These are phyloP conservation scores for Centropus bengalensis DNA, from an alignment of 2,113 vertebrate species.

Conservation along the genomic window DNA sequence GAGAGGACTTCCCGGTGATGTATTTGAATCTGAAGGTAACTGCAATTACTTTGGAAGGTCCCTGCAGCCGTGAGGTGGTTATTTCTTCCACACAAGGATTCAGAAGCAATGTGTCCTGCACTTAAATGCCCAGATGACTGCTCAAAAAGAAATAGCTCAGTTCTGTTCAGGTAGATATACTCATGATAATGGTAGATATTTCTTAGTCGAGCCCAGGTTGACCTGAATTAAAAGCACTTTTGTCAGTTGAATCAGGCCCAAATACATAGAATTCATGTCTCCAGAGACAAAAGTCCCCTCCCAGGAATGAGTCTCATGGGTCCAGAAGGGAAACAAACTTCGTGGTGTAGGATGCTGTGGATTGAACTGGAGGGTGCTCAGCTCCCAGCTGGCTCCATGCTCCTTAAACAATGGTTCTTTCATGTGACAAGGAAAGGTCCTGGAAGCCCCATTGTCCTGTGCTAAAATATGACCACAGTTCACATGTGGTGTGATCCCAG, in stretches of 20 bases:
- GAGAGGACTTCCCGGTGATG: not conserved
- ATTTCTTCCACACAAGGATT: not conserved
- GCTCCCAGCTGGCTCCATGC: not conserved
- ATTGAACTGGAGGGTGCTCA: not conserved
- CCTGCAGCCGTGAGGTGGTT: not conserved
- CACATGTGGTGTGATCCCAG: not conserved
- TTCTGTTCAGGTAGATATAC: not conserved
- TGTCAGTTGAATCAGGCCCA: not conserved
- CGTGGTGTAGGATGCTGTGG: not conserved
- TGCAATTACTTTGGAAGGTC: not conserved
- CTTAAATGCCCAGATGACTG: not conserved
- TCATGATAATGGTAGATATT: not conserved
- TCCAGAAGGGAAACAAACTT: conserved; percentile 1
- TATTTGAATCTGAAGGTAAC: not conserved
- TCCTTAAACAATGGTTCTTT: not conserved
- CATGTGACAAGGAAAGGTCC: not conserved
- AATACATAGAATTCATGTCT: not conserved
- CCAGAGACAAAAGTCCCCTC: not conserved
- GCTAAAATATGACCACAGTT: not conserved
- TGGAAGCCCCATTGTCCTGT: conserved; percentile 3
- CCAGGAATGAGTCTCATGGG: not conserved
- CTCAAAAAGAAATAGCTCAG: not conserved
- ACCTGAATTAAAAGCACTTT: not conserved
- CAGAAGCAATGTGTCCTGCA: not conserved
- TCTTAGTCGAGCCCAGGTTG: not conserved